Percentiles rank a stretch among this genome's conserved stretches.
Conservation (phyloP, 2,113 vertebrate genomes). For the Xiphophorus maculatus region DNA sequence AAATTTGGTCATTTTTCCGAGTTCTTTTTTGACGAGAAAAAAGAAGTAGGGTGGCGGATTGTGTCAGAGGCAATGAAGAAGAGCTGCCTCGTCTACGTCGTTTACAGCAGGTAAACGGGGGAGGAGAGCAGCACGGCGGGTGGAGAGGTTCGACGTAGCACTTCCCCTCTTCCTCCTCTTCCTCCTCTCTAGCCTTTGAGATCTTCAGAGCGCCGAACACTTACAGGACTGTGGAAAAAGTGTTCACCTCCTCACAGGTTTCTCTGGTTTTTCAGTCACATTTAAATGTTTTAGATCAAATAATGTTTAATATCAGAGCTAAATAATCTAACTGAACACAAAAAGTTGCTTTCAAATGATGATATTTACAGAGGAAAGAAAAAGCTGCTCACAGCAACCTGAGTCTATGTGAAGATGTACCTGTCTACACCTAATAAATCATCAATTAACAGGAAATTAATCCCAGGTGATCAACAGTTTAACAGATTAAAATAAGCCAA, state of each 20-base stretch:
- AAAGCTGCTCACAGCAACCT: neutral
- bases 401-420: neutral
- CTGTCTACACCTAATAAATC: neutral
- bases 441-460: neutral
- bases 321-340: neutral
- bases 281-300: neutral
- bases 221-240: neutral
- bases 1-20: constrained; percentile 42
- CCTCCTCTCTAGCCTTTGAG: constrained; percentile 23
- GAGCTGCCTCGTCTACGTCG: constrained; percentile 31
- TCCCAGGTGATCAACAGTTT: neutral
- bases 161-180: constrained; percentile 19
- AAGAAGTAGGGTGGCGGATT: constrained; percentile 38
- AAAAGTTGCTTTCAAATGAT: neutral
- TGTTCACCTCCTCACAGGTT: neutral
- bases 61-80: constrained; percentile 46
- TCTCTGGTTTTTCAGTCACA: neutral
- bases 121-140: constrained; percentile 47
- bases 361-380: neutral
- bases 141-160: constrained; percentile 21
- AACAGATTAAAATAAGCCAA: neutral
- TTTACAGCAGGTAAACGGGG: constrained; percentile 68
- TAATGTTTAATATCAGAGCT: neutral
- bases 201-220: constrained; percentile 62
- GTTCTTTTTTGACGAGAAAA: constrained; percentile 27